Base-by-base conservation (phyloP, 2,888 invertebrate species). In the Caenorhabditis parvicauda region DNA sequence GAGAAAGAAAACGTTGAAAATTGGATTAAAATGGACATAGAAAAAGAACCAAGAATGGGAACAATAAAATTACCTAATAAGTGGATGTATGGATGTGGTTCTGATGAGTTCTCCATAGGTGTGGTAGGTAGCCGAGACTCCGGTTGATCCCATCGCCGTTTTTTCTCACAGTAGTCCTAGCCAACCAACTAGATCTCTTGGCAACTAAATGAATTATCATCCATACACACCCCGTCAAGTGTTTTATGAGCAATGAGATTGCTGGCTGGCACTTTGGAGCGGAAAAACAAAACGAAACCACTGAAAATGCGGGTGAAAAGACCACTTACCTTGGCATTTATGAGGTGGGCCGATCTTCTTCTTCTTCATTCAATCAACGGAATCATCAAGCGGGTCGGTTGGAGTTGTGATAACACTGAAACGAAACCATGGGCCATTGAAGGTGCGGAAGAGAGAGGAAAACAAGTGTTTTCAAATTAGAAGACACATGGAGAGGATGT, bases 31-130 rank as follows among this genome's bases (percentile, higher is more conserved):
- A 25, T 24, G 14, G 22, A 14, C 12, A 12, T 32, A 35, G 17
- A 24, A 22, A 44, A 44, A 27, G 7, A n/a, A n/a, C n/a, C n/a
- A n/a, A 47, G 14, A 47, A 47, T 9, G 14, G 28, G 25, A 45
- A 45, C 19, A 2, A 12, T 24, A 21, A 5, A 14, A 17, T 9
- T 29, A 60, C 61, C 67, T 55, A 41, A 71, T 71, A 37, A 71
- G 67, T 7, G 74, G 72, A 61, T 72, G 74, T 22, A 75, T 66
- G 7, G 74, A 74, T 12, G 74, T 67, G 27, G 68, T 72, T 24
- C 75, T 73, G 37, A 75, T 75, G 50, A 75, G 59, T 57, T 74
- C 72, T 25, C 70, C 70, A 48, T 74, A 74, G 24, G 74, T 64
- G 50, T 72, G 72, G 58, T 60, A 72, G 43, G 72, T 72, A 41